Percentiles rank a stretch among this genome's conserved stretches.
Evolutionary conservation across 2,888 invertebrate species (phyloP).

Genomic region (Noctua janthina): DNA sequence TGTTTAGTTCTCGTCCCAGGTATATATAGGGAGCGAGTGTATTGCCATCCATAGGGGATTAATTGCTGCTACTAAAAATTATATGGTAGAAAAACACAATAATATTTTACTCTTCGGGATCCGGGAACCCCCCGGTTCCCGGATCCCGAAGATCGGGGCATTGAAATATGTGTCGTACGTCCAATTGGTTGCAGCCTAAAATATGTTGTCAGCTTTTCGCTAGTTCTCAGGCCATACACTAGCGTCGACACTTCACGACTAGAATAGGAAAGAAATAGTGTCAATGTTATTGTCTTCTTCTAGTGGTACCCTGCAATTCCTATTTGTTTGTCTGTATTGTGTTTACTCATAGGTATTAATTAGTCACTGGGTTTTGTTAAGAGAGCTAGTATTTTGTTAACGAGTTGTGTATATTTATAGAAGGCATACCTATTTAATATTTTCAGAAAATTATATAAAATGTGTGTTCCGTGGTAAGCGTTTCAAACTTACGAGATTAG

Average conservation of each 20-base stretch:
- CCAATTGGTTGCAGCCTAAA: neutral
- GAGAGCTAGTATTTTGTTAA: neutral
- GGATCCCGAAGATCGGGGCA: no score
- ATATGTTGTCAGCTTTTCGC: slow-evolving; percentile 2
- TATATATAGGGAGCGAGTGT: no score
- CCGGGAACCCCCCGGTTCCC: no score
- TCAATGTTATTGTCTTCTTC: slow-evolving; percentile 46
- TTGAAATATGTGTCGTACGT: neutral
- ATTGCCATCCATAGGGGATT: no score
- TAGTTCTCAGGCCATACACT: slow-evolving; percentile 9
- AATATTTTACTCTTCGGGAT: no score
- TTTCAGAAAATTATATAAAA: neutral
- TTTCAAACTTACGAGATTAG: neutral
- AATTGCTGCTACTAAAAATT: no score
- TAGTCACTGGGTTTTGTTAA: neutral
- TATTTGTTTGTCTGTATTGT: slow-evolving; percentile 1
- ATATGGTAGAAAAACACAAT: no score
- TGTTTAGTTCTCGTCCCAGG: no score
- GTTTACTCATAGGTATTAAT: neutral
- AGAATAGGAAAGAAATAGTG: slow-evolving; percentile 43
- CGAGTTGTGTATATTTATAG: no score
- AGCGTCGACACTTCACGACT: slow-evolving; percentile 9
- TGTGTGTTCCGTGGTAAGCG: neutral
- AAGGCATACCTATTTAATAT: neutral
- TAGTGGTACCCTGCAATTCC: neutral